These are phyloP conservation scores for Melanargia galathea DNA, from an alignment of 2,888 invertebrate species.

Conservation along the genomic window DNA sequence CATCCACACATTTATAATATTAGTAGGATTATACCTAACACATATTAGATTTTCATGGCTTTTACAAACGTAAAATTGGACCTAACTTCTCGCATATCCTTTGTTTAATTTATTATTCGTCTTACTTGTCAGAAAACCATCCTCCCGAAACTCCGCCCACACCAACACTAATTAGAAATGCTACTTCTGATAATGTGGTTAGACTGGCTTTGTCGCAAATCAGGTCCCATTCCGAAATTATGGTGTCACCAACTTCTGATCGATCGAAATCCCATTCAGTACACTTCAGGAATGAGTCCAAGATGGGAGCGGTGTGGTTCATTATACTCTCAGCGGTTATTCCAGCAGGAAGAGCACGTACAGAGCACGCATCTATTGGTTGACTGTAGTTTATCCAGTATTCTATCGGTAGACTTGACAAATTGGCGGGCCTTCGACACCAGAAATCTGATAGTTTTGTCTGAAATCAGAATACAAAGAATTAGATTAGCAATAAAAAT, in stretches of 20 bases:
- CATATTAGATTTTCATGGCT: too few relatives aligned
- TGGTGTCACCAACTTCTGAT: conserved; percentile 83
- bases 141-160: conserved; percentile 90
- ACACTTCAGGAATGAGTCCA: conserved; percentile 73
- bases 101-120: too few relatives aligned
- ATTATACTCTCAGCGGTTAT: conserved; percentile 63
- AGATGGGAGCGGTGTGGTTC: conserved; percentile 50
- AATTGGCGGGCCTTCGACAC: conserved; percentile 84
- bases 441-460: conserved; percentile 85
- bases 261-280: conserved; percentile 84
- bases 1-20: too few relatives aligned
- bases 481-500: not conserved
- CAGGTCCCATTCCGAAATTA: conserved; percentile 89
- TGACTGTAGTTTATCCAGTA: conserved; percentile 87
- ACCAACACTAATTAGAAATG: conserved; percentile 90
- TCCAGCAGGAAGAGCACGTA: conserved; percentile 68
- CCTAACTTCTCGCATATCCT: too few relatives aligned
- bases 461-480: conserved; percentile 56
- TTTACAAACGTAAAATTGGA: too few relatives aligned
- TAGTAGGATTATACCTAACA: too few relatives aligned
- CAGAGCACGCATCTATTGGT: conserved; percentile 81
- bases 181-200: conserved; percentile 88
- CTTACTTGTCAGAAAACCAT: conserved; percentile 87
- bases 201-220: conserved; percentile 88
- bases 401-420: conserved; percentile 76